Conservation (phyloP, 1,140 invertebrate genomes). For the Mercenaria mercenaria region DNA sequence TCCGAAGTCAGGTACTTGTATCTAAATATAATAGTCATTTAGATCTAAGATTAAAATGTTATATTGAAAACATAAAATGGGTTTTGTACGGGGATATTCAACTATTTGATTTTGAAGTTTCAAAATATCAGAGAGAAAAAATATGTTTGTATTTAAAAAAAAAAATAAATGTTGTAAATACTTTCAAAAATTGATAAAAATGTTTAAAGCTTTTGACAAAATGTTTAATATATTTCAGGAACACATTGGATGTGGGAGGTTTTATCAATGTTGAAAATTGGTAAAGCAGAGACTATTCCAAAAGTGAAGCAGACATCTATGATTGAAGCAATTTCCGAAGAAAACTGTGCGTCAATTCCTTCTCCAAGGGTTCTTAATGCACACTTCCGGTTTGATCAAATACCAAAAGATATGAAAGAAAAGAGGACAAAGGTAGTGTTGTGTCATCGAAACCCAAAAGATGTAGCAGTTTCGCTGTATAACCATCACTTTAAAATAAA, state of each 20-base stretch:
- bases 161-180: too few species aligned
- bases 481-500: constrained; percentile 65
- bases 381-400: constrained; percentile 54
- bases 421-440: constrained; percentile 43
- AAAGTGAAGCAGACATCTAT: constrained; percentile 48
- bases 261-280: constrained; percentile 58
- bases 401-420: constrained; percentile 54
- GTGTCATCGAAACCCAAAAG: constrained; percentile 73
- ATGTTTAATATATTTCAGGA: constrained; percentile 62
- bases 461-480: constrained; percentile 75
- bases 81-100: too few species aligned
- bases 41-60: too few species aligned
- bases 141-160: too few species aligned
- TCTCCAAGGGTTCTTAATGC: constrained; percentile 69
- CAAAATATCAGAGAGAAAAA: too few species aligned
- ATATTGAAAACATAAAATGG: too few species aligned
- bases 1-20: constrained; percentile 60
- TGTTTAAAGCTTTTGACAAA: too few species aligned
- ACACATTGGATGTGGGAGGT: constrained; percentile 75
- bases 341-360: constrained; percentile 32
- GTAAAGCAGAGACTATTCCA: constrained; percentile 62
- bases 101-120: too few species aligned
- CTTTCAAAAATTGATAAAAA: too few species aligned
- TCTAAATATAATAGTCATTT: too few species aligned
- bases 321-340: constrained; percentile 47